Conservation (phyloP, 2,113 vertebrate species). For the Polyodon spathula region DNA sequence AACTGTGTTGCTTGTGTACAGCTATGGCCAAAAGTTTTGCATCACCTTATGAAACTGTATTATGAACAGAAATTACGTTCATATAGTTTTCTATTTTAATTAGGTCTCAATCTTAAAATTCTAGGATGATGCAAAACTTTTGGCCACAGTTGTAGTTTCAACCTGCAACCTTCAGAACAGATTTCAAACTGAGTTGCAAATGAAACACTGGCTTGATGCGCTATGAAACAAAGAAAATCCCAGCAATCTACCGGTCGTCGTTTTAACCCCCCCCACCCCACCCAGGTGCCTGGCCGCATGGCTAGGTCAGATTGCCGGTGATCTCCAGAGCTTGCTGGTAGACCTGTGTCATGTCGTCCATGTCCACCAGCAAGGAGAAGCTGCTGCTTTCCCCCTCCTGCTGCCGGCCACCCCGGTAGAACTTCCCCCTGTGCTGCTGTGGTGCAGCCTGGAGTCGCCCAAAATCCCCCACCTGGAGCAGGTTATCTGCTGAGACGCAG, state of each 20-base stretch:
- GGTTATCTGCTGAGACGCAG: constrained; percentile 88
- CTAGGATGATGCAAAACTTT: no score
- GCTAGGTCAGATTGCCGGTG: constrained; percentile 78
- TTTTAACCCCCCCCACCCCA: constrained; percentile 17
- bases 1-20: no score
- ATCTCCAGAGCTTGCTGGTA: constrained; percentile 97
- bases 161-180: no score
- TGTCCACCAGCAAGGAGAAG: constrained; percentile 77
- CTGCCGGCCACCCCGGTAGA: constrained; percentile 60
- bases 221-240: constrained; percentile 25
- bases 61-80: no score
- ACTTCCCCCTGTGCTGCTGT: constrained; percentile 60
- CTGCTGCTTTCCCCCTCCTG: constrained; percentile 53
- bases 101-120: no score
- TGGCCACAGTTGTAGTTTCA: no score
- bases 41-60: no score
- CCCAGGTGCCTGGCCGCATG: constrained; percentile 13
- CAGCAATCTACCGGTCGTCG: constrained; percentile 61
- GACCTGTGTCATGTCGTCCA: constrained; percentile 93
- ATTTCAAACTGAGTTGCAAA: no score
- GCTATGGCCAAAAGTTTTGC: no score
- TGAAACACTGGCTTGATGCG: constrained; percentile 12
- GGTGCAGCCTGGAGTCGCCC: constrained; percentile 62
- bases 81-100: no score
- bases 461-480: constrained; percentile 66